Evolutionary conservation across 2,113 vertebrate genomes (phyloP).

Genomic region (Irena cyanogastra): DNA sequence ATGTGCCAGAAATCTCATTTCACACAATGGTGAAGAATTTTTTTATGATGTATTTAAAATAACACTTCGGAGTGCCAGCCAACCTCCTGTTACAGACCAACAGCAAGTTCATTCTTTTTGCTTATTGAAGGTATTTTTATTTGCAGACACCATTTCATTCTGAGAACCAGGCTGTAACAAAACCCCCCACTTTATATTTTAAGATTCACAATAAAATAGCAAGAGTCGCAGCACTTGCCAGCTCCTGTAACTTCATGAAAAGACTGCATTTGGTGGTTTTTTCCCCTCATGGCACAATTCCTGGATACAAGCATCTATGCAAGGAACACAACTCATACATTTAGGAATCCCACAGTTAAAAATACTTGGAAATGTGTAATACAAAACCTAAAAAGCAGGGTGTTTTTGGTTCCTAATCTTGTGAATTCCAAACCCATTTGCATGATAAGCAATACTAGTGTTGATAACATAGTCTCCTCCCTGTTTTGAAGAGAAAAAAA

Average conservation of each 20-base stretch:
- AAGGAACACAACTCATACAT: neutral
- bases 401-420: neutral
- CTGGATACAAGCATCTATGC: neutral
- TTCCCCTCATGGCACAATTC: neutral
- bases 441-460: neutral
- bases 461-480: neutral
- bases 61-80: neutral
- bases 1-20: neutral
- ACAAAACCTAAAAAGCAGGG: neutral
- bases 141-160: neutral
- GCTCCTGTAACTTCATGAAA: neutral
- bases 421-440: neutral
- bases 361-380: neutral
- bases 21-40: neutral
- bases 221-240: neutral
- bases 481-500: neutral
- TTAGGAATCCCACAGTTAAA: constrained; percentile 5
- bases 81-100: neutral
- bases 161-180: neutral
- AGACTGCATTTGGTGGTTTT: neutral
- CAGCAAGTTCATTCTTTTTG: neutral
- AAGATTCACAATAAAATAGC: constrained; percentile 23
- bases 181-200: neutral
- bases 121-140: neutral
- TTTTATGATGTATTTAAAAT: neutral